Conservation (phyloP, 2,113 vertebrate genomes). For the Passer montanus region DNA sequence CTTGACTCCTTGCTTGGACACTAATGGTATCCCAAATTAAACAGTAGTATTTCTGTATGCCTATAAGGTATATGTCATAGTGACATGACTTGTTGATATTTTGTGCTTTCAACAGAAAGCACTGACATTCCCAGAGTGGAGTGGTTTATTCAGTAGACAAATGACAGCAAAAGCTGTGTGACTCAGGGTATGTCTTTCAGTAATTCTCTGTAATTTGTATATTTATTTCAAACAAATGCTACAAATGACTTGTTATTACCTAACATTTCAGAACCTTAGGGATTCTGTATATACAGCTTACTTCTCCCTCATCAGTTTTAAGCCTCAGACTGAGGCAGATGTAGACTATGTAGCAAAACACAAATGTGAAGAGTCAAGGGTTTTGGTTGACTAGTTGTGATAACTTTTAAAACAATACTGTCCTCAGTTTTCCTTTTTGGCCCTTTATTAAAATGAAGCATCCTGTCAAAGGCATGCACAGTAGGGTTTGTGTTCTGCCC, state of each 20-base stretch:
- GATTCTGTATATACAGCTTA: not conserved
- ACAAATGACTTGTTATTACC: not conserved
- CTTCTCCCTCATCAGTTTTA: not conserved
- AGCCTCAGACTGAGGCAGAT: not conserved
- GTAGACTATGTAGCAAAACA: not conserved
- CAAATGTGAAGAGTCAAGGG: not conserved
- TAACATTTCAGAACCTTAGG: not conserved
- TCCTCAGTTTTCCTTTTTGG: not conserved
- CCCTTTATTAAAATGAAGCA: not conserved
- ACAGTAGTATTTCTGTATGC: not conserved
- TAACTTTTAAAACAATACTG: not conserved
- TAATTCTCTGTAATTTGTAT: not conserved
- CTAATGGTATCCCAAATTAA: not conserved
- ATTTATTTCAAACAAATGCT: conserved; percentile 22
- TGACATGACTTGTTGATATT: not conserved
- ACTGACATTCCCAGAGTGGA: not conserved
- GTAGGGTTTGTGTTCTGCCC: not conserved
- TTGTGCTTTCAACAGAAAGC: not conserved
- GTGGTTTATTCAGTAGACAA: not conserved
- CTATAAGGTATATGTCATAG: not conserved
- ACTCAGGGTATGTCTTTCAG: not conserved
- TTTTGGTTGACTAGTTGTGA: not conserved
- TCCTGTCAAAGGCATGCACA: not conserved
- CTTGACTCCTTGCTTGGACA: not conserved
- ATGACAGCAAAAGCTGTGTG: not conserved